Base-by-base conservation (phyloP, 2,888 invertebrate genomes). In the Ectemnius cavifrons region DNA sequence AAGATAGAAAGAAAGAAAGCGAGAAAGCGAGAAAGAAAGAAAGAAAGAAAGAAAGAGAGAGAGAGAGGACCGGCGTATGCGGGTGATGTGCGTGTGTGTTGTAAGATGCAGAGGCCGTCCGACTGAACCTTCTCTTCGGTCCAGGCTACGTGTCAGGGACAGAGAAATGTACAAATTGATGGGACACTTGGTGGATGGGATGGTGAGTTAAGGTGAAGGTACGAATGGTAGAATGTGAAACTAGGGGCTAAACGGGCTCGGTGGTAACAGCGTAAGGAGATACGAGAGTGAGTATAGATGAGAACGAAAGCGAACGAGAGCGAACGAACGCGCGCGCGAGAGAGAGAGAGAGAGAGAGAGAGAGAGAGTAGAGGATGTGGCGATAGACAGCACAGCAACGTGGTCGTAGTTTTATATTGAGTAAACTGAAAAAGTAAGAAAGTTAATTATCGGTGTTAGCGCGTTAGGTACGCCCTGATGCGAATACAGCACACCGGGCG, bases 401-500 rank as follows among this genome's bases (percentile, higher is more conserved):
- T 77, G 75, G 76, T 82, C 75, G 83, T 83, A 83, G 78, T 83
- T 83, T 83, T 83, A 79, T 83, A 83, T 83, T 76, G 80, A 80
- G 73, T 83, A 79, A 81, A 59, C 68, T 67, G 59, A 73, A 67
- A 79, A 77, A 37, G 71, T 75, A 78, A 82, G 69, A 84, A 84
- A 84, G 87, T 86, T 87, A 86, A 87, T 87, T 85, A 87, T 87
- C 80, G 88, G 86, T 89, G 87, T 88, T 89, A 89, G 87, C 85
- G 85, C 85, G 86, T 84, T 85, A 86, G 85, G 86, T 86, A 86
- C 85, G 83, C 81, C 75, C 63, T 77, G 84, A 86, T 81, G 81
- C 80, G 77, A 80, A n/a, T 52, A 61, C 37, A 64, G 70, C 23
- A 70, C 80, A 70, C 80, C 81, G 81, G 82, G 84, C 83, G 84